Conservation (phyloP, 2,888 invertebrate species). For the Dromius quadrimaculatus region DNA sequence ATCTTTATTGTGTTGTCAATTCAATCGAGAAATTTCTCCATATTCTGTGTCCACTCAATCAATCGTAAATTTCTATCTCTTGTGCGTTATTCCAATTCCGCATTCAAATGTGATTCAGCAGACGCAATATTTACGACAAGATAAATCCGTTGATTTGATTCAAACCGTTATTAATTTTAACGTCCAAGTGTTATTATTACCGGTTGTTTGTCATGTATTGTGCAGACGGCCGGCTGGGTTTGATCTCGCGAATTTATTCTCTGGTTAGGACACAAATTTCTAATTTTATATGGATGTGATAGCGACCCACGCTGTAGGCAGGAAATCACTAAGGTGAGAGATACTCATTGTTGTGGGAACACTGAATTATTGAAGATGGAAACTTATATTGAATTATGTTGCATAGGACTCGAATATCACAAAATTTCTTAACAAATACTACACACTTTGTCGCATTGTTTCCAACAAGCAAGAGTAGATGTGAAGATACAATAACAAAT, state of each 20-base stretch:
- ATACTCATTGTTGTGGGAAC: too few relatives aligned
- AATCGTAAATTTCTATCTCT: not conserved
- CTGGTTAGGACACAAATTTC: slow-evolving; percentile 30
- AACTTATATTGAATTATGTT: too few relatives aligned
- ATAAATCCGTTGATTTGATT: slow-evolving; percentile 29
- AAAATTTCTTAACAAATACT: too few relatives aligned
- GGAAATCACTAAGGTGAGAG: too few relatives aligned
- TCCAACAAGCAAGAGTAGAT: too few relatives aligned
- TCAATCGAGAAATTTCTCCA: not conserved
- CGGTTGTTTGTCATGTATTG: slow-evolving; percentile 35
- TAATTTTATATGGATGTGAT: slow-evolving; percentile 42
- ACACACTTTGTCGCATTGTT: too few relatives aligned
- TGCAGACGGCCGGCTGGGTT: slow-evolving; percentile 9
- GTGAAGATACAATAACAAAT: too few relatives aligned
- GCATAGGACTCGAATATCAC: too few relatives aligned
- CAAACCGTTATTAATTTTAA: slow-evolving; percentile 32
- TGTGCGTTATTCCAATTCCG: slow-evolving; percentile 8
- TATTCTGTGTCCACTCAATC: not conserved
- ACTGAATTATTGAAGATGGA: too few relatives aligned
- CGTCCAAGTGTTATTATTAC: slow-evolving; percentile 34
- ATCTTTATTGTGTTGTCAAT: not conserved
- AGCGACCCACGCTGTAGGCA: slow-evolving; percentile 12
- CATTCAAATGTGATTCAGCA: slow-evolving; percentile 23
- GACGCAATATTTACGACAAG: slow-evolving; percentile 30
- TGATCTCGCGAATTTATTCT: slow-evolving; percentile 15